A percentile compares a stretch with the other conserved stretches of the same genome.
Conservation (phyloP, 2,113 vertebrate species). For the Aldabrachelys gigantea region DNA sequence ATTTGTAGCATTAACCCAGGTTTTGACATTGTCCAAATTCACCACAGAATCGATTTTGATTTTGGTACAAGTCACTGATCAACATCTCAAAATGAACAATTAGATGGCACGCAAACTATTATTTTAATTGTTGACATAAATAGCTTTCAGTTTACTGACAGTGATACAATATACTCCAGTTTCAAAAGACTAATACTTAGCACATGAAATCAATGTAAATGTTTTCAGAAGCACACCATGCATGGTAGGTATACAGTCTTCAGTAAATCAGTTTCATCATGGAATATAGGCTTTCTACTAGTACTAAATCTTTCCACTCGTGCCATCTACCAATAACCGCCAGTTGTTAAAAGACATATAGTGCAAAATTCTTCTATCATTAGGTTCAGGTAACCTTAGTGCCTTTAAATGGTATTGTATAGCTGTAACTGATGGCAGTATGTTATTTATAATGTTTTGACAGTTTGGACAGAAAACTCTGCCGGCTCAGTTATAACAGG, state of each 20-base stretch:
- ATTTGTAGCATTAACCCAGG: neutral
- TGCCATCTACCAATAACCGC: neutral
- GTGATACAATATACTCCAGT: neutral
- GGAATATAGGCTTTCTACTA: neutral
- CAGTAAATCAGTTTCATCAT: neutral
- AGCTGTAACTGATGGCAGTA: neutral
- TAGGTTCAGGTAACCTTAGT: neutral
- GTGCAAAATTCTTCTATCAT: neutral
- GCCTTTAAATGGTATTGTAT: neutral
- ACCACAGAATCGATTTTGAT: neutral
- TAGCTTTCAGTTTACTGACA: neutral
- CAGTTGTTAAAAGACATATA: constrained; percentile 13
- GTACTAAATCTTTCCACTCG: neutral
- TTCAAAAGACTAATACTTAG: constrained; percentile 10
- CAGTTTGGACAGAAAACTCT: constrained; percentile 1
- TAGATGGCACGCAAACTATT: neutral
- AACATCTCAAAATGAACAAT: neutral
- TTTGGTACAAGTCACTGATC: neutral
- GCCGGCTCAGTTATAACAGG: neutral
- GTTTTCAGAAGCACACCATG: neutral
- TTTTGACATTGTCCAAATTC: neutral
- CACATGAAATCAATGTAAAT: neutral
- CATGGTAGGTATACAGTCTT: neutral
- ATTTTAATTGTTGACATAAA: constrained; percentile 18
- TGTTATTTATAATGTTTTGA: neutral